Conservation (phyloP, 2,888 invertebrate genomes). For the Latrodectus hesperus region DNA sequence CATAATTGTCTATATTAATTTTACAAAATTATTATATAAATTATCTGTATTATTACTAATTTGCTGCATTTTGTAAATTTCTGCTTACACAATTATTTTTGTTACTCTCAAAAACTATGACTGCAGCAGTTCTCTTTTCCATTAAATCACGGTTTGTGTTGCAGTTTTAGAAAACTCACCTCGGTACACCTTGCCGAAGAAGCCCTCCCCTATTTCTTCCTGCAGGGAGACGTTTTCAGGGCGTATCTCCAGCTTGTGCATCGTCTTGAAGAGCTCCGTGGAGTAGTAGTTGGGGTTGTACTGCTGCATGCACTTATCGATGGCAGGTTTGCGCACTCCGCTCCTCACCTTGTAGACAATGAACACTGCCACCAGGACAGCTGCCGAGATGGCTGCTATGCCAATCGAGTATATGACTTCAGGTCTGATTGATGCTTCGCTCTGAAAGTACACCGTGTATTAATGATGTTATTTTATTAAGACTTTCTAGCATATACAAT, state of each 20-base stretch:
- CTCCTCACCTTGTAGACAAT: conserved; percentile 5
- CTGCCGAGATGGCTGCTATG: conserved; percentile 7
- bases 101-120: too few relatives aligned
- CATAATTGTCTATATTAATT: too few relatives aligned
- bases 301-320: conserved; percentile 70
- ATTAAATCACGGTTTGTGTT: too few relatives aligned
- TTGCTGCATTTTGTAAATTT: too few relatives aligned
- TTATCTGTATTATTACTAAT: too few relatives aligned
- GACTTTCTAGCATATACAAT: too few relatives aligned
- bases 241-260: conserved; percentile 72
- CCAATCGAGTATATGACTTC: not conserved
- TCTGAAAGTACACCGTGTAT: too few relatives aligned
- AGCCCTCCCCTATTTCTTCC: conserved; percentile 71
- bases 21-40: too few relatives aligned
- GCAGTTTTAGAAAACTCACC: conserved; percentile 31
- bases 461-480: too few relatives aligned
- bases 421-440: too few relatives aligned
- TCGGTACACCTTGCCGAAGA: conserved; percentile 71
- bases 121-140: too few relatives aligned
- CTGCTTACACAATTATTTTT: too few relatives aligned
- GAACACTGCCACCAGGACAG: not conserved
- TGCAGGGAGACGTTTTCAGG: conserved; percentile 79
- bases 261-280: conserved; percentile 62
- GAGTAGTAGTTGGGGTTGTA: conserved; percentile 72
- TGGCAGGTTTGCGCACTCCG: conserved; percentile 37